Conservation (phyloP, 2,797 vertebrate genomes). For the Geotrypetes seraphini region DNA sequence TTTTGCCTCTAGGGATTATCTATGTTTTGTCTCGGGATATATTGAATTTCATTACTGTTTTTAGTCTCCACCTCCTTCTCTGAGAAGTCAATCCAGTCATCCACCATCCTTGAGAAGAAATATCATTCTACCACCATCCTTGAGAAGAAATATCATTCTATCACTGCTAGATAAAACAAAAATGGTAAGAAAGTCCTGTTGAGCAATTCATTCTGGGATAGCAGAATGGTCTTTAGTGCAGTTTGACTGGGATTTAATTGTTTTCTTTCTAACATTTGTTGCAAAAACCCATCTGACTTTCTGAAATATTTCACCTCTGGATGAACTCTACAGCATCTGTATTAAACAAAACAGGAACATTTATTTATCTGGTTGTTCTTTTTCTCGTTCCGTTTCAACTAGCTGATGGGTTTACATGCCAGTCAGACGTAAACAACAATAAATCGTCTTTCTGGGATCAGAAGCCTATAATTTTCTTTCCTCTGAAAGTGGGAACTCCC, state of each 20-base stretch:
- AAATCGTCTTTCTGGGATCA: slow-evolving; percentile 30
- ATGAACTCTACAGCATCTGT: slow-evolving; percentile 24
- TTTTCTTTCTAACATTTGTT: background rate
- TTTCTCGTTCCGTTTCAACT: slow-evolving; percentile 6
- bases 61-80: too few relatives aligned
- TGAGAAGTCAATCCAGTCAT: too few relatives aligned
- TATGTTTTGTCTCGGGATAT: too few relatives aligned
- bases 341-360: slow-evolving; percentile 11
- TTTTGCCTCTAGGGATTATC: too few relatives aligned
- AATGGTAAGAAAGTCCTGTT: background rate
- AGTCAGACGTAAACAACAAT: slow-evolving; percentile 52
- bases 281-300: background rate
- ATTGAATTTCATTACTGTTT: too few relatives aligned
- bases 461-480: slow-evolving; percentile 37
- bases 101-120: too few relatives aligned
- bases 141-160: too few relatives aligned
- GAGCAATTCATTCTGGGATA: slow-evolving; percentile 19
- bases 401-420: slow-evolving; percentile 13
- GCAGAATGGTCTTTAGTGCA: slow-evolving; percentile 25
- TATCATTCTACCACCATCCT: too few relatives aligned
- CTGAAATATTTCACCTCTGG: slow-evolving; percentile 11
- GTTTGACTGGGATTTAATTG: too few relatives aligned
- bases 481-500: slow-evolving; percentile 43
- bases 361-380: slow-evolving; percentile 9
- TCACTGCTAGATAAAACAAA: slow-evolving; percentile 3